These are phyloP conservation scores for Chondrosia reniformis DNA, from an alignment of 37 sponge, comb jelly and placozoan species.

Conservation along the genomic window DNA sequence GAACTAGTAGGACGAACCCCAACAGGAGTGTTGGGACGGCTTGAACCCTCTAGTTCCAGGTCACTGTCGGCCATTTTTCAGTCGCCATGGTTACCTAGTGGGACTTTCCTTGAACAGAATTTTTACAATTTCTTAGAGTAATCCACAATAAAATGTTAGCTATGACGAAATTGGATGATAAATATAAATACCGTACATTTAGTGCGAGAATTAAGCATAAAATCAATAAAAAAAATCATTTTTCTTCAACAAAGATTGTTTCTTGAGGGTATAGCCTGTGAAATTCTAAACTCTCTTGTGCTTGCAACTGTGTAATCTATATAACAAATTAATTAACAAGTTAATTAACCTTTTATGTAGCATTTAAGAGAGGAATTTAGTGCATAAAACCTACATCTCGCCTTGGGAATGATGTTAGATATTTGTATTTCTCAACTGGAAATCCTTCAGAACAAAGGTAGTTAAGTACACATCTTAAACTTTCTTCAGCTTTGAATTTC, in stretches of 20 bases:
- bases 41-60: too few species aligned
- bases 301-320: constrained; percentile 40
- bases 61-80: constrained; percentile 1
- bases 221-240: constrained; percentile 17
- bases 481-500: constrained; percentile 62
- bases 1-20: neutral
- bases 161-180: too few species aligned
- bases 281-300: constrained; percentile 40
- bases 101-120: too few species aligned
- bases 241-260: constrained; percentile 67
- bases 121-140: too few species aligned
- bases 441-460: constrained; percentile 62
- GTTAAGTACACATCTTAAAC: constrained; percentile 50
- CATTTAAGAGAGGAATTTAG: neutral
- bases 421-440: constrained; percentile 37
- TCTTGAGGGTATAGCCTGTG: constrained; percentile 67
- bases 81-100: too few species aligned
- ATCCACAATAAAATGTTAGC: too few species aligned
- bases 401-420: constrained; percentile 56
- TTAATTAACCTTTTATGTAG: neutral
- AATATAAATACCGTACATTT: too few species aligned
- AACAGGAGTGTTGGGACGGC: neutral
- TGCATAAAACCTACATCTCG: constrained; percentile 61
- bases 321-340: neutral
- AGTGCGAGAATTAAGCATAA: too few species aligned